Conservation (phyloP, 2,113 vertebrate genomes). For the Sebastes schlegelii region DNA sequence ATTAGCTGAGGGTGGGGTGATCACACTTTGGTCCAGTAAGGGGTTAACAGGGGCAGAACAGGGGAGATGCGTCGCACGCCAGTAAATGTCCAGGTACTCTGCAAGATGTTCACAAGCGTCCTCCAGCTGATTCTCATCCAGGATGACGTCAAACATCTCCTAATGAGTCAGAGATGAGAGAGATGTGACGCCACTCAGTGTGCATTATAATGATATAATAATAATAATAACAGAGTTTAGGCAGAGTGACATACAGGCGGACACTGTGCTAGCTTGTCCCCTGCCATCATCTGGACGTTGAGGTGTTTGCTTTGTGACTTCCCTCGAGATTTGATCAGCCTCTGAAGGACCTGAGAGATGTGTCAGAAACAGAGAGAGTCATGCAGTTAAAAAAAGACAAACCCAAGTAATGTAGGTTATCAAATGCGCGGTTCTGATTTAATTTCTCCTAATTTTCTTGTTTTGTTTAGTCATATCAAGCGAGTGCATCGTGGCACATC, state of each 20-base stretch:
- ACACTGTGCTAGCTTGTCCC: constrained; percentile 96
- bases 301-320: constrained; percentile 98
- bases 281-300: constrained; percentile 98
- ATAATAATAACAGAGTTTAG: background rate
- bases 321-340: constrained; percentile 95
- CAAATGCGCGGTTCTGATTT: background rate
- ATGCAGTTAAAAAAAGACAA: background rate
- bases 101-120: constrained; percentile 96
- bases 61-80: constrained; percentile 94
- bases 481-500: background rate
- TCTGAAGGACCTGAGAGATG: constrained; percentile 89
- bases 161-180: constrained; percentile 52
- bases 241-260: constrained; percentile 87
- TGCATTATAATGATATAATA: background rate
- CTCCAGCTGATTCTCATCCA: constrained; percentile 97
- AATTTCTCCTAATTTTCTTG: background rate
- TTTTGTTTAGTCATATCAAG: background rate
- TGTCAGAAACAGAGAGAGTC: constrained; percentile 6
- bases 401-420: background rate
- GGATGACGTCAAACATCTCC: constrained; percentile 97
- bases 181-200: fast-evolving
- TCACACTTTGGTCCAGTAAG: constrained; percentile 85
- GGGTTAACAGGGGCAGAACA: constrained; percentile 84
- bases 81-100: constrained; percentile 96
- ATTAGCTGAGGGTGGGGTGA: constrained; percentile 90